Conservation (phyloP, 2,888 invertebrate genomes). For the Hoplodrina ambigua region DNA sequence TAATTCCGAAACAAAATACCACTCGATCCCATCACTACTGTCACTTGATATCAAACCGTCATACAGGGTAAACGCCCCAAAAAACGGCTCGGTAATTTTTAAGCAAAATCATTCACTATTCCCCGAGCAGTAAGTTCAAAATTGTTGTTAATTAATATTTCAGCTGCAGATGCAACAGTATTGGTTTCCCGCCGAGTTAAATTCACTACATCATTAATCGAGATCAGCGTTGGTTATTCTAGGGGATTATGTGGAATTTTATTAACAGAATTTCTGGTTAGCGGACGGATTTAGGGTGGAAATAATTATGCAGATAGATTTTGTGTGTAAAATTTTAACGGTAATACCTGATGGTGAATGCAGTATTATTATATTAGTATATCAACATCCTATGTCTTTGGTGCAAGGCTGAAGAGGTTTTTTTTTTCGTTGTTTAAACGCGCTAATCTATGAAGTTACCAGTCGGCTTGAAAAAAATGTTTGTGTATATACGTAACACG, state of each 20-base stretch:
- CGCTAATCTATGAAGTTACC: too few relatives aligned
- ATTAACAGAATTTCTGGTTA: conserved; percentile 78
- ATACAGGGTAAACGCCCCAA: conserved; percentile 70
- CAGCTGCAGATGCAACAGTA: conserved; percentile 80
- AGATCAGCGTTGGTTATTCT: conserved; percentile 78
- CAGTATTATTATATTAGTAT: neutral
- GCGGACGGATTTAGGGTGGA: conserved; percentile 61
- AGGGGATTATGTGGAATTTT: conserved; percentile 84
- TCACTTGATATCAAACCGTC: conserved; percentile 83
- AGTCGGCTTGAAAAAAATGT: too few relatives aligned
- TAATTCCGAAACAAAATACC: conserved; percentile 29
- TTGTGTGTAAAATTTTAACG: conserved; percentile 45
- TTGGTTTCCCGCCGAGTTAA: conserved; percentile 83
- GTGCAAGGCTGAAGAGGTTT: neutral
- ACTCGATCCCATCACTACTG: conserved; percentile 58
- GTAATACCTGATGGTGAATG: conserved; percentile 15
- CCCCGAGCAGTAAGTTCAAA: conserved; percentile 65
- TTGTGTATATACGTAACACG: too few relatives aligned
- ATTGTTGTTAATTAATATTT: conserved; percentile 66
- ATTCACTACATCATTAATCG: conserved; percentile 87
- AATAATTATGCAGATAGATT: conserved; percentile 63
- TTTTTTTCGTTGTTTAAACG: neutral
- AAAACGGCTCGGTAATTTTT: conserved; percentile 43
- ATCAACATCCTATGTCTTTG: too few relatives aligned
- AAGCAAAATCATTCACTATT: conserved; percentile 72